Percentiles rank a stretch among this genome's conserved stretches.
These are phyloP conservation scores for Phoxinus phoxinus DNA, from an alignment of 2,113 vertebrate species.

Conservation along the genomic window DNA sequence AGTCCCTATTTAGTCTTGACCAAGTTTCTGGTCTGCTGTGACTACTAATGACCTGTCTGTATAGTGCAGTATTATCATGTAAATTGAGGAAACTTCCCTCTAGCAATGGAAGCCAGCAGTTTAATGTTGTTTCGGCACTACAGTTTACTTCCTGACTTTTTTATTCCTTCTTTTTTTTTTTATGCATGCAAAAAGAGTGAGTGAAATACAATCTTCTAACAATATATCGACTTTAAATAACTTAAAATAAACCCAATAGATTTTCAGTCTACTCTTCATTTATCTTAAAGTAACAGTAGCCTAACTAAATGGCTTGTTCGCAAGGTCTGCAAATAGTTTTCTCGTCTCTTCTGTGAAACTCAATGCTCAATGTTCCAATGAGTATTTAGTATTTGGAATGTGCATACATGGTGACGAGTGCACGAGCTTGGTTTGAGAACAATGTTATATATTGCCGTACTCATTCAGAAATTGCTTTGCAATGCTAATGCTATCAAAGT, in stretches of 20 bases:
- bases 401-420: too few relatives aligned
- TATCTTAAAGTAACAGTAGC: not conserved
- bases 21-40: conserved; percentile 56
- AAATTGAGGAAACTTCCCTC: conserved; percentile 64
- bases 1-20: conserved; percentile 30
- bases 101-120: conserved; percentile 49
- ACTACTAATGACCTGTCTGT: conserved; percentile 69
- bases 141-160: not conserved
- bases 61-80: conserved; percentile 68
- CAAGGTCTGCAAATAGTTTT: not conserved
- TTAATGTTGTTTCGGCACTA: conserved; percentile 10
- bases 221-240: not conserved
- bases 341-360: not conserved
- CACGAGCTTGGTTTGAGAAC: too few relatives aligned
- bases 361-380: too few relatives aligned
- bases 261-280: not conserved
- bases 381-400: too few relatives aligned
- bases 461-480: too few relatives aligned
- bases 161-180: not conserved
- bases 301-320: not conserved
- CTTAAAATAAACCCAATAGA: not conserved
- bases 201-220: not conserved
- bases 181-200: not conserved
- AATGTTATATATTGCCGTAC: too few relatives aligned
- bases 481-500: too few relatives aligned